These are phyloP conservation scores for Cerastis rubricosa DNA, from an alignment of 2,888 invertebrate genomes.

Conservation along the genomic window DNA sequence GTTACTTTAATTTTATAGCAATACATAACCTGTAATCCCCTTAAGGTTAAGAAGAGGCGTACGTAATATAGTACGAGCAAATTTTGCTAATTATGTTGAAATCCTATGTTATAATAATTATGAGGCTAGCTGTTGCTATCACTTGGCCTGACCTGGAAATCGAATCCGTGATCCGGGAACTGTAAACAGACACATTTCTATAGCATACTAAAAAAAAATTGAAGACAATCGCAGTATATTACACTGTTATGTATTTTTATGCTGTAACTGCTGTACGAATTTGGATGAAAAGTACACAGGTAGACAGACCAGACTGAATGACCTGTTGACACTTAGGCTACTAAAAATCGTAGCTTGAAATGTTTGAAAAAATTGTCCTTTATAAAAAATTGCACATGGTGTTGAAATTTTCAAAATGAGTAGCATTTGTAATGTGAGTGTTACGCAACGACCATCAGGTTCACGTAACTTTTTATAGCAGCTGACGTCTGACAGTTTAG, in stretches of 20 bases:
- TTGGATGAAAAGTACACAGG: neutral
- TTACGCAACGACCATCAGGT: neutral
- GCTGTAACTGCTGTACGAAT: neutral
- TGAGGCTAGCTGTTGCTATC: neutral
- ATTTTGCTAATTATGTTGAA: neutral
- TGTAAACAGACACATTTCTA: neutral
- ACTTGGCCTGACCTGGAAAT: neutral
- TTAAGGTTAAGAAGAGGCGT: neutral
- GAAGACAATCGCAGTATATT: neutral
- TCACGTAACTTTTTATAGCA: neutral
- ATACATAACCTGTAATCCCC: neutral
- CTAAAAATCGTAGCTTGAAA: neutral
- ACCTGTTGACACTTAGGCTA: neutral
- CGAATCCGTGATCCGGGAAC: neutral
- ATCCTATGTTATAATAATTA: too few relatives aligned
- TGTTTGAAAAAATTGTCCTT: too few relatives aligned
- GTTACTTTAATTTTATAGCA: neutral
- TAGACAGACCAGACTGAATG: neutral
- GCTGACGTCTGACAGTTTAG: neutral
- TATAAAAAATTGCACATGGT: too few relatives aligned
- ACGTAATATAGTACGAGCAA: neutral
- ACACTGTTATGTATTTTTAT: too few relatives aligned
- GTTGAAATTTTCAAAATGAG: neutral
- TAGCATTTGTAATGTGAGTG: neutral
- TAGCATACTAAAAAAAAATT: neutral